These are phyloP conservation scores for Hemicentrotus pulcherrimus DNA, from an alignment of 35 echinoderm and acorn worm species.

Conservation along the genomic window DNA sequence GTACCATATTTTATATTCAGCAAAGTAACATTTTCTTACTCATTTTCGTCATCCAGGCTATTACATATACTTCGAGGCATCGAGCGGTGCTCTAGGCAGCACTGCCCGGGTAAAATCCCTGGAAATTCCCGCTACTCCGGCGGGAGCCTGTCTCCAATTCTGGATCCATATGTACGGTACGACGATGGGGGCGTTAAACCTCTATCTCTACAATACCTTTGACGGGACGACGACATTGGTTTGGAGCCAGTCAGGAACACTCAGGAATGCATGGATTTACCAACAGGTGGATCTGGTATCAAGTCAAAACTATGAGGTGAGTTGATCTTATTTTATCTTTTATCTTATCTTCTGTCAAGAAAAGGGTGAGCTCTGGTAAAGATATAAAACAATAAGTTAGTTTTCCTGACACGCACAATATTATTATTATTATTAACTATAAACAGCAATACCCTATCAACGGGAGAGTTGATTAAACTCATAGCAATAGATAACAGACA, in stretches of 20 bases:
- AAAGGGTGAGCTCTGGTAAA: too few species aligned
- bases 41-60: slow-evolving; percentile 35
- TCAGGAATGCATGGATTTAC: background rate
- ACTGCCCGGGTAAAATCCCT: slow-evolving; percentile 30
- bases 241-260: slow-evolving; percentile 3
- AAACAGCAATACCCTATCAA: too few species aligned
- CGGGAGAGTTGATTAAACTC: too few species aligned
- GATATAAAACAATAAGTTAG: too few species aligned
- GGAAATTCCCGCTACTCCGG: background rate
- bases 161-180: slow-evolving; percentile 91
- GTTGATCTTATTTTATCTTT: background rate
- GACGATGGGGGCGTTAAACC: slow-evolving; percentile 72
- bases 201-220: slow-evolving; percentile 25
- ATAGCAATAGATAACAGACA: too few species aligned
- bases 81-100: background rate
- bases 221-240: slow-evolving; percentile 5
- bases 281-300: background rate
- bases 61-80: slow-evolving; percentile 57
- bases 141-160: slow-evolving; percentile 67
- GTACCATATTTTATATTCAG: too few species aligned
- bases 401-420: too few species aligned
- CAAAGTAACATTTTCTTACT: background rate
- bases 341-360: background rate
- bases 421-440: too few species aligned
- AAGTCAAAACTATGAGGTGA: slow-evolving; percentile 18